These are phyloP conservation scores for Pachyrhynchus sulphureomaculatus DNA, from an alignment of 1,140 invertebrate genomes.

Conservation along the genomic window DNA sequence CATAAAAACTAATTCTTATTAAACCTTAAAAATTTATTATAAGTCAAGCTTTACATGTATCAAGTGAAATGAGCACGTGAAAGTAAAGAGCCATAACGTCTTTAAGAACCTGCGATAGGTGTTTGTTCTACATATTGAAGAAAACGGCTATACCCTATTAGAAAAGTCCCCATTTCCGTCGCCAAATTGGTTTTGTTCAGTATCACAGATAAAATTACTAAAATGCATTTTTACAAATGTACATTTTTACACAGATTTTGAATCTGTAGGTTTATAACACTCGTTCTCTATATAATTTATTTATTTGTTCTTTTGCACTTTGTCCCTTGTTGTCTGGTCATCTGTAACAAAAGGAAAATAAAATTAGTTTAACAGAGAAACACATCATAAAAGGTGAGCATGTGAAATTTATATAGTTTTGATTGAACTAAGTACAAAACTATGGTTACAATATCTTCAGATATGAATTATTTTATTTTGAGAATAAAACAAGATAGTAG, in stretches of 20 bases:
- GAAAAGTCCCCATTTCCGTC: constrained; percentile 26
- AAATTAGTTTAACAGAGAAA: neutral
- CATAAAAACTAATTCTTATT: no score
- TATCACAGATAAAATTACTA: constrained; percentile 64
- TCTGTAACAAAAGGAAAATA: constrained; percentile 36
- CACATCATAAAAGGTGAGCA: no score
- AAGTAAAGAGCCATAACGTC: neutral
- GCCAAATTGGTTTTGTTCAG: constrained; percentile 48
- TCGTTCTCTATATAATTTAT: no score
- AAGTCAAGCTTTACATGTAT: no score
- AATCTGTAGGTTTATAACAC: constrained; percentile 31
- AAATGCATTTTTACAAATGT: constrained; percentile 59
- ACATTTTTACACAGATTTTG: constrained; percentile 44
- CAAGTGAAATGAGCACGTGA: no score
- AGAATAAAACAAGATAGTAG: no score
- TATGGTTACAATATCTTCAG: no score
- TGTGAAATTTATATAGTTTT: no score
- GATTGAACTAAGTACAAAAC: no score
- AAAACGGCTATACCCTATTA: neutral
- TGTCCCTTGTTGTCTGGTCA: constrained; percentile 40
- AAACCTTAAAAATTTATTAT: no score
- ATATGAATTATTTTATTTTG: no score
- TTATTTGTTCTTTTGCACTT: constrained; percentile 43
- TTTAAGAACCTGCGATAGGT: no score
- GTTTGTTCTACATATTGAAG: neutral